Percentiles rank a stretch among this genome's conserved stretches.
Conservation (phyloP, 2,797 vertebrate species). For the Bovichtus diacanthus region DNA sequence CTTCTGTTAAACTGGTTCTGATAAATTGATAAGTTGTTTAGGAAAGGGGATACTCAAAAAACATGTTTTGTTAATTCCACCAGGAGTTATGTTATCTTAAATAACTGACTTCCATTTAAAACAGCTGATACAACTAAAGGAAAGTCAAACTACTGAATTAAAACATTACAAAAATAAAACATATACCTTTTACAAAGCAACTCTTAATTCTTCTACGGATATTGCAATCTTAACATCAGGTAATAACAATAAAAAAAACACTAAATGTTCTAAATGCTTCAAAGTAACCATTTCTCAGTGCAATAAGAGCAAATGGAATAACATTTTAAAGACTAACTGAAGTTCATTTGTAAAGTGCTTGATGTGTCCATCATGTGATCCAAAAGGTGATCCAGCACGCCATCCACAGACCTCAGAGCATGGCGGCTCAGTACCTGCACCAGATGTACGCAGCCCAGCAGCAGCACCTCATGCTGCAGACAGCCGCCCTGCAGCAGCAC, state of each 20-base stretch:
- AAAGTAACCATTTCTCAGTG: not conserved
- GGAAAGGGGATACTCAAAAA: not conserved
- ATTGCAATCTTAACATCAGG: not conserved
- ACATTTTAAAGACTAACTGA: not conserved
- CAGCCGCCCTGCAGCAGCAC: conserved; percentile 93
- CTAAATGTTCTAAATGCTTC: not conserved
- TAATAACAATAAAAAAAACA: too few species aligned
- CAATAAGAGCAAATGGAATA: not conserved
- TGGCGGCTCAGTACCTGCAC: conserved; percentile 94
- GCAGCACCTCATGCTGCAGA: conserved; percentile 95
- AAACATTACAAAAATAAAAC: not conserved
- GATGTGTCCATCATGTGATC: conserved; percentile 12
- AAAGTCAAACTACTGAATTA: not conserved
- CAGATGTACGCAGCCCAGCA: conserved; percentile 97
- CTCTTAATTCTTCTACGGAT: not conserved
- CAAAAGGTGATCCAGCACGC: conserved; percentile 93
- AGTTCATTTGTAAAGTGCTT: not conserved
- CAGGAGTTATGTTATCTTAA: not conserved
- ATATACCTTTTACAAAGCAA: not conserved
- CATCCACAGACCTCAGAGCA: conserved; percentile 92
- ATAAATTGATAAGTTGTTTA: too few species aligned
- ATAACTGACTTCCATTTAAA: not conserved
- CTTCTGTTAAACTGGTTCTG: too few species aligned
- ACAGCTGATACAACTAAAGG: not conserved
- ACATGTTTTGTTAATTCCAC: not conserved